A percentile compares a stretch with the other conserved stretches of the same genome.
phyloP scores from a whole-genome alignment of 2,888 invertebrate species.

The Proisotoma minuta region DNA sequence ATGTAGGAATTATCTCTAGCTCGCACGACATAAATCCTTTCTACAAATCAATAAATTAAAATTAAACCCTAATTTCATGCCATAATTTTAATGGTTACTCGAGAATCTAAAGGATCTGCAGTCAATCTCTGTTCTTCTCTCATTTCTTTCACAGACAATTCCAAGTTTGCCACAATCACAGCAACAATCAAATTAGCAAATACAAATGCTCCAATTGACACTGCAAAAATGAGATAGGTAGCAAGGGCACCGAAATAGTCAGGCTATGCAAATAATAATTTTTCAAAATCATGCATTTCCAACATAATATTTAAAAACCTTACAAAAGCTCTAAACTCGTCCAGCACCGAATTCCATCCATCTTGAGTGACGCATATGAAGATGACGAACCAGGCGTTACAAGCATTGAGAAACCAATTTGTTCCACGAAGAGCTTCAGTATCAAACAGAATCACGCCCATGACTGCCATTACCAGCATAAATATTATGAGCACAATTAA shows the following conservation, averaged over 20 bases:
- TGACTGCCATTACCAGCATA: slow-evolving; percentile 45
- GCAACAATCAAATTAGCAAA: slow-evolving; percentile 47
- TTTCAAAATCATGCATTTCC: slow-evolving; percentile 5
- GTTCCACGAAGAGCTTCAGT: slow-evolving; percentile 17
- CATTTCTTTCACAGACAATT: slow-evolving; percentile 40
- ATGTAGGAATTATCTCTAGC: slow-evolving; percentile 33
- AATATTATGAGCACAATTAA: slow-evolving; percentile 47
- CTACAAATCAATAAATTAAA: background rate
- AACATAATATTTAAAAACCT: slow-evolving; percentile 37
- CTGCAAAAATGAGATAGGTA: slow-evolving; percentile 38
- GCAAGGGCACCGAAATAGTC: slow-evolving; percentile 21
- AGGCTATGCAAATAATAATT: background rate
- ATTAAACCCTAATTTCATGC: background rate
- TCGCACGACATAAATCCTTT: background rate
- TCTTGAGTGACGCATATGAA: slow-evolving; percentile 49
- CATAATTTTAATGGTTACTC: background rate
- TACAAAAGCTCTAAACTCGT: slow-evolving; percentile 21
- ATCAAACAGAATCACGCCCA: slow-evolving; percentile 44
- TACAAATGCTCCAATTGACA: slow-evolving; percentile 44
- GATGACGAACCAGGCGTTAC: slow-evolving; percentile 48
- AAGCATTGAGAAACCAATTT: slow-evolving; percentile 32
- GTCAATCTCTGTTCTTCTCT: slow-evolving; percentile 30
- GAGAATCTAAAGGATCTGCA: slow-evolving; percentile 37
- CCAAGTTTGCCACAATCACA: slow-evolving; percentile 44
- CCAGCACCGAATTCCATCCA: slow-evolving; percentile 18